Percentiles rank a stretch among this genome's conserved stretches.
Conservation (phyloP, 2,113 vertebrate species). For the Sprattus sprattus region DNA sequence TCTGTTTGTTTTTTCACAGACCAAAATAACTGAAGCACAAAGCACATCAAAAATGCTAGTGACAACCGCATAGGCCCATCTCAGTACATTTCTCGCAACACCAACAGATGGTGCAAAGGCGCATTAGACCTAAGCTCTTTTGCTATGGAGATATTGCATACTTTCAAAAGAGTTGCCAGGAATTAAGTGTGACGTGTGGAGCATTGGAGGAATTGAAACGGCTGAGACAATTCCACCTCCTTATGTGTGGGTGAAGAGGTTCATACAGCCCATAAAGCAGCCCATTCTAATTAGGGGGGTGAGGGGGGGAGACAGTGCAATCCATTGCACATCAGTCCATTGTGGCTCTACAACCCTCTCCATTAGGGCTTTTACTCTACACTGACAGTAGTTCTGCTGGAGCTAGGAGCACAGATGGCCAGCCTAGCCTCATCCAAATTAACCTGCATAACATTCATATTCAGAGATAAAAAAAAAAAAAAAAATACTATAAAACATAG, state of each 20-base stretch:
- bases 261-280: conserved; percentile 12
- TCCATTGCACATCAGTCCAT: conserved; percentile 74
- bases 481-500: conserved; percentile 51
- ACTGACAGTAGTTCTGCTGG: conserved; percentile 77
- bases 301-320: conserved; percentile 31
- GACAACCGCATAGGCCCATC: not conserved
- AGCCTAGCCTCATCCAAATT: conserved; percentile 45
- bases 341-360: conserved; percentile 69
- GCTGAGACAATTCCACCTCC: not conserved
- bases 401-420: conserved; percentile 44
- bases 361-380: conserved; percentile 57
- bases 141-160: not conserved
- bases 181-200: not conserved
- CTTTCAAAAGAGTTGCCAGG: not conserved
- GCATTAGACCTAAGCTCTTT: not conserved
- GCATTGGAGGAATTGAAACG: not conserved
- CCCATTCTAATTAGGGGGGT: conserved; percentile 1
- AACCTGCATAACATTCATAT: conserved; percentile 73
- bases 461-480: conserved; percentile 46
- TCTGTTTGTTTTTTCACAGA: not conserved
- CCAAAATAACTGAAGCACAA: not conserved
- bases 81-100: not conserved
- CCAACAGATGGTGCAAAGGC: conserved; percentile 8
- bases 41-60: not conserved
- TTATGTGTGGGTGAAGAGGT: not conserved